phyloP scores from a whole-genome alignment of 1,140 invertebrate species.

The Holcopasites calliopsidis region DNA sequence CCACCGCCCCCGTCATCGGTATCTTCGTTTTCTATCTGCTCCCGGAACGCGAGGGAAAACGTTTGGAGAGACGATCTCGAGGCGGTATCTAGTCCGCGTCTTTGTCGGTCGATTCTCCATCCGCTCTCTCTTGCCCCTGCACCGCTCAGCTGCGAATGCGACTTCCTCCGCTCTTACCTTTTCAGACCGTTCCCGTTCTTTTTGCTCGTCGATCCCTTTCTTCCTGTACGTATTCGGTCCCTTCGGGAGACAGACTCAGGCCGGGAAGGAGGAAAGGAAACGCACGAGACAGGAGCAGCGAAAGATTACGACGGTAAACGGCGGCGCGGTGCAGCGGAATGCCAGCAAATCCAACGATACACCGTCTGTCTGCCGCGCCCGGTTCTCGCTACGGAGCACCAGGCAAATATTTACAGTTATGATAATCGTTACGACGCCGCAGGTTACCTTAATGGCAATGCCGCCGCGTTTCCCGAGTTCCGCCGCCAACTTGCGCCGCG shows the following conservation, averaged over 20 bases:
- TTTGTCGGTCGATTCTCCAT: constrained; percentile 18
- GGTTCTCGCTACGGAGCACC: neutral
- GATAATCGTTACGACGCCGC: constrained; percentile 25
- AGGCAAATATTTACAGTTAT: constrained; percentile 43
- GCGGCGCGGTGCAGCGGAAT: neutral
- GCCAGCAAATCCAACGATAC: constrained; percentile 2
- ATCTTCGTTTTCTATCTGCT: constrained; percentile 11
- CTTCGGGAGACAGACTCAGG: neutral
- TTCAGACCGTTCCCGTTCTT: neutral
- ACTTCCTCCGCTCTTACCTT: neutral
- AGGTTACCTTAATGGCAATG: neutral
- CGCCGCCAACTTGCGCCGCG: neutral
- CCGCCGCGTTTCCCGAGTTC: neutral
- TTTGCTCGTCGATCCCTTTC: neutral
- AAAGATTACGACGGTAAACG: constrained; percentile 32
- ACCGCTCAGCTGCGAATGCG: neutral
- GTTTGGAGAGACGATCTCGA: neutral
- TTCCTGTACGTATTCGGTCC: neutral
- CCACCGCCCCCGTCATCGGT: neutral
- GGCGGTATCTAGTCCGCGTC: neutral
- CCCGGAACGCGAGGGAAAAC: neutral
- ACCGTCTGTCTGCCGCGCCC: neutral
- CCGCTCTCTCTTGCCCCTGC: no score
- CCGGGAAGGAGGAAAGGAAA: neutral
- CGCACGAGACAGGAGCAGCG: neutral